These are phyloP conservation scores for Mus minutoides DNA, from an alignment of 2,797 vertebrate species.

Conservation along the genomic window DNA sequence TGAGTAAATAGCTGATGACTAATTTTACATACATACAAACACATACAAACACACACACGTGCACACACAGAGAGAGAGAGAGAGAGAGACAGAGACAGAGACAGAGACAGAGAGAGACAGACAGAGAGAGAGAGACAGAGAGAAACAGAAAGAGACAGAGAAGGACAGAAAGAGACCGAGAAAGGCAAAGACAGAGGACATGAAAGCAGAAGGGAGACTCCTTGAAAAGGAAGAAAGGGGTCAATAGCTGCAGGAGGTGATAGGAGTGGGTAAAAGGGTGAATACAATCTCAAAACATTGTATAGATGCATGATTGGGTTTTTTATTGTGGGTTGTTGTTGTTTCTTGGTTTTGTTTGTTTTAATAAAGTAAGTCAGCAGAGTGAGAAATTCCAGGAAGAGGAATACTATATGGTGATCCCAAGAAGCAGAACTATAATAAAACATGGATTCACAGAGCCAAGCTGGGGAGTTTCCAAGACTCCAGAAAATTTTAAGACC, in stretches of 20 bases:
- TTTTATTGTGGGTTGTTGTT: background rate
- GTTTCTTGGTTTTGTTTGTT: background rate
- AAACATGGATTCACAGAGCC: background rate
- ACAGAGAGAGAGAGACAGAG: background rate
- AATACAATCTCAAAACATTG: background rate
- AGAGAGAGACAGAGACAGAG: background rate
- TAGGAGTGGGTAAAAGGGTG: background rate
- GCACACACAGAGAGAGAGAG: background rate
- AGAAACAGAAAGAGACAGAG: background rate
- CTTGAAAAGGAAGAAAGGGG: background rate
- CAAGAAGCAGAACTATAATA: background rate
- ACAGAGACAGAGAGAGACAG: background rate
- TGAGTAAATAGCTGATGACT: background rate
- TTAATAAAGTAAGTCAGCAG: background rate
- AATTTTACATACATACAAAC: background rate
- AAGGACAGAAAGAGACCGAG: background rate
- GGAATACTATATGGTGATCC: background rate
- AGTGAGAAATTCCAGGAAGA: conserved; percentile 15
- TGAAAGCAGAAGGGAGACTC: no score
- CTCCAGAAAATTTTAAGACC: background rate
- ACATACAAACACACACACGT: background rate
- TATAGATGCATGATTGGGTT: background rate
- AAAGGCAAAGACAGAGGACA: no score
- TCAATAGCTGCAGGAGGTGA: background rate
- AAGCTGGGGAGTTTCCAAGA: background rate